Percentiles rank a stretch among this genome's conserved stretches.
Conservation (phyloP, 2,888 invertebrate species). For the Gerris lacustris region DNA sequence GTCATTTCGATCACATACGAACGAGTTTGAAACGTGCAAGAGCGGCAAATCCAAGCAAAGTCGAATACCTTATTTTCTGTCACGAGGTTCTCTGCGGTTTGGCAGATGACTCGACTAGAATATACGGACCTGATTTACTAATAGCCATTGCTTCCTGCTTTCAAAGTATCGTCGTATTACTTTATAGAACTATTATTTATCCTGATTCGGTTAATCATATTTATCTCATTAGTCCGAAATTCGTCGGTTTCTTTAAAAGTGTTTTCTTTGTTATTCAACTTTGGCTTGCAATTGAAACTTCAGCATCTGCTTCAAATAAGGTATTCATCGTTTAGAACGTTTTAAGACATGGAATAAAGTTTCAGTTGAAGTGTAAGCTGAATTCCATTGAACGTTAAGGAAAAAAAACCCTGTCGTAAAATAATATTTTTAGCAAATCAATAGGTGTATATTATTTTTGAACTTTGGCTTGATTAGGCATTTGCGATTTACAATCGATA, state of each 20-base stretch:
- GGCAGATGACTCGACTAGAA: background rate
- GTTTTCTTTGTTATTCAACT: background rate
- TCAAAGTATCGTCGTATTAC: background rate
- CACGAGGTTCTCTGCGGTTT: background rate
- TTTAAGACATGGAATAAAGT: background rate
- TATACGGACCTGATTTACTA: background rate
- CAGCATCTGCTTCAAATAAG: background rate
- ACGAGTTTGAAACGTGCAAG: background rate
- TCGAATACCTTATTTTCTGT: background rate
- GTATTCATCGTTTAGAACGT: background rate
- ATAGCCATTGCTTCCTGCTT: background rate
- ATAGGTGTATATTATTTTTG: no score
- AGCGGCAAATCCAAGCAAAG: background rate
- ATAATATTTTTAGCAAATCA: no score
- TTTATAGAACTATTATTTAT: background rate
- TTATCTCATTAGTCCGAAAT: background rate
- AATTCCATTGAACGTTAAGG: no score
- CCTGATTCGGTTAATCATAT: background rate
- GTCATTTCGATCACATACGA: background rate
- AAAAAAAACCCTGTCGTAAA: no score
- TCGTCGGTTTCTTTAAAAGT: background rate
- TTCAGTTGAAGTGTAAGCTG: no score
- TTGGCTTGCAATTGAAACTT: background rate
- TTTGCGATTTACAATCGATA: no score
- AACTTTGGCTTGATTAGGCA: no score